A percentile compares a stretch with the other conserved stretches of the same genome.
Evolutionary conservation across 1,140 invertebrate genomes (phyloP).

Genomic region (Drosophila eugracilis): DNA sequence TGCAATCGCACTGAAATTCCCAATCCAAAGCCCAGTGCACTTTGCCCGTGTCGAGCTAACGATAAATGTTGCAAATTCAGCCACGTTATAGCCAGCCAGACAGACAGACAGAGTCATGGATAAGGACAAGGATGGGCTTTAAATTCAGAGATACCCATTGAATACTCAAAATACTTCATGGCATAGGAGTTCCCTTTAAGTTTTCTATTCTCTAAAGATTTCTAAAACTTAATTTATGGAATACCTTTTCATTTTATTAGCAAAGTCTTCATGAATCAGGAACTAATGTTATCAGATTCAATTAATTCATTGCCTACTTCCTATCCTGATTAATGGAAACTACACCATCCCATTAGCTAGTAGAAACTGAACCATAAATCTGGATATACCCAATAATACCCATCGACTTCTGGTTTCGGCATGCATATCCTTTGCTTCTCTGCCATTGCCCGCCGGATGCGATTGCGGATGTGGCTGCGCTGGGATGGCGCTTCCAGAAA

Average conservation of each 20-base stretch:
- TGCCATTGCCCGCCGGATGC: constrained; percentile 37
- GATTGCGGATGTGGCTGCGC: constrained; percentile 60
- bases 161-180: background rate
- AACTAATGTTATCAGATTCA: background rate
- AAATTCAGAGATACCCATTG: background rate
- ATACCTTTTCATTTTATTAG: no score
- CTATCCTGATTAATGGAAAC: background rate
- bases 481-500: constrained; percentile 36
- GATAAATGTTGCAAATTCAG: constrained; percentile 34
- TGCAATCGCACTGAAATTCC: constrained; percentile 11
- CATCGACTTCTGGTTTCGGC: background rate
- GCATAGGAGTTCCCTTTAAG: no score
- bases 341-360: constrained; percentile 1
- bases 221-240: no score
- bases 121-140: background rate
- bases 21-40: constrained; percentile 18
- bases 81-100: constrained; percentile 12
- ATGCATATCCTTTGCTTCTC: constrained; percentile 1
- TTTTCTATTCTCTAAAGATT: no score
- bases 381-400: constrained; percentile 27
- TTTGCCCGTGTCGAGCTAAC: constrained; percentile 37
- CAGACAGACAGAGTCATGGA: constrained; percentile 3
- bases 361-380: constrained; percentile 24
- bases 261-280: no score
- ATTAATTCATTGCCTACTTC: background rate